These are phyloP conservation scores for Epinephelus fuscoguttatus DNA, from an alignment of 2,113 vertebrate genomes.

Conservation along the genomic window DNA sequence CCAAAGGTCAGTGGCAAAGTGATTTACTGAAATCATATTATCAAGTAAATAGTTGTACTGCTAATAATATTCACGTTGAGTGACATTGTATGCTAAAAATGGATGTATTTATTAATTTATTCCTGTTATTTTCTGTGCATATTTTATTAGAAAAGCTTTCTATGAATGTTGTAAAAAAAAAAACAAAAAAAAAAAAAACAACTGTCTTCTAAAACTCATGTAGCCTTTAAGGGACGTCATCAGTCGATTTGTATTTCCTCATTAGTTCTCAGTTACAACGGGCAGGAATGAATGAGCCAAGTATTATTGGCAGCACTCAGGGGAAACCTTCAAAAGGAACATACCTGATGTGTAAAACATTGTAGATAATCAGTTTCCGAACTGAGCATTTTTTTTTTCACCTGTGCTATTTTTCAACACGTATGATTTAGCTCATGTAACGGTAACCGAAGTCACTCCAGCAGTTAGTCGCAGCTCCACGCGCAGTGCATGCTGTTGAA, in stretches of 20 bases:
- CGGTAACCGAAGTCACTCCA: slow-evolving; percentile 41
- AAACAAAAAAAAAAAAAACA: slow-evolving; percentile 25
- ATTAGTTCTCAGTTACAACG: slow-evolving; percentile 33
- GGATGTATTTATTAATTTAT: slow-evolving; percentile 80
- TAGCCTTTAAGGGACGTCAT: slow-evolving; percentile 64
- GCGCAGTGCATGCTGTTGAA: slow-evolving; percentile 13
- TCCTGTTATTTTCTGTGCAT: slow-evolving; percentile 73
- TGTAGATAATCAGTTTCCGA: slow-evolving; percentile 39
- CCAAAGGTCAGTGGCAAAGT: slow-evolving; percentile 70
- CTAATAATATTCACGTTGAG: slow-evolving; percentile 65
- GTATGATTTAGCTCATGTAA: slow-evolving; percentile 29
- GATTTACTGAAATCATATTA: slow-evolving; percentile 60
- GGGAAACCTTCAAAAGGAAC: slow-evolving; percentile 75
- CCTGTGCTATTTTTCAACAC: slow-evolving; percentile 67
- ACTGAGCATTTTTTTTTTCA: slow-evolving; percentile 38
- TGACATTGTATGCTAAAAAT: slow-evolving; percentile 70
- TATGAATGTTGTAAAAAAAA: slow-evolving; percentile 68
- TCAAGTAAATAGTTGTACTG: slow-evolving; percentile 60
- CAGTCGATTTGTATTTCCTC: slow-evolving; percentile 37
- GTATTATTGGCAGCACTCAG: slow-evolving; percentile 70
- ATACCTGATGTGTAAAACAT: slow-evolving; percentile 62
- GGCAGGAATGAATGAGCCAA: slow-evolving; percentile 49
- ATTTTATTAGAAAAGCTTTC: slow-evolving; percentile 69
- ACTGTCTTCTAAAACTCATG: slow-evolving; percentile 49
- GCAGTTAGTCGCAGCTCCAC: slow-evolving; percentile 12